phyloP scores from a whole-genome alignment of 1,140 invertebrate genomes.

The Hylaeus anthracinus region DNA sequence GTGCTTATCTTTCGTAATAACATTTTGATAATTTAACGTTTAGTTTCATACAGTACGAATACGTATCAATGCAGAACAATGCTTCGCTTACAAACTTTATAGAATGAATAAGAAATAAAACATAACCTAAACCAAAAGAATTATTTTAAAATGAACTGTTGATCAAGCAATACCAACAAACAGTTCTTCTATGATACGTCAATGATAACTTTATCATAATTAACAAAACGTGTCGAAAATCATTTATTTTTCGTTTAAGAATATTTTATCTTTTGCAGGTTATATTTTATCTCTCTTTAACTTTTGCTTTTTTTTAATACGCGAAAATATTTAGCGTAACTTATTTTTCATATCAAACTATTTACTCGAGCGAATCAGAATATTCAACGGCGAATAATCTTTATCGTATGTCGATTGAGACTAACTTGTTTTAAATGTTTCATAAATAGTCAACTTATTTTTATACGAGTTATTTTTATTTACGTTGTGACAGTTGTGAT shows the following conservation, averaged over 20 bases:
- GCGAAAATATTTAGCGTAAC: background rate
- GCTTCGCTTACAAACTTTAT: background rate
- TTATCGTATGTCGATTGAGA: background rate
- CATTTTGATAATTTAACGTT: conserved; percentile 26
- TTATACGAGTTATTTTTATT: conserved; percentile 22
- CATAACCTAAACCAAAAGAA: conserved; percentile 35
- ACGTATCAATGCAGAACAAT: background rate
- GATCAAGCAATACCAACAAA: background rate
- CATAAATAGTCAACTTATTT: conserved; percentile 13
- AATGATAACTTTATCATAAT: background rate
- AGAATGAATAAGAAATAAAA: conserved; percentile 22
- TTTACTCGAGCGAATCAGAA: background rate
- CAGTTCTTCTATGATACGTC: background rate
- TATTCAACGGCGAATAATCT: conserved; percentile 20
- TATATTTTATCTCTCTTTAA: conserved; percentile 33
- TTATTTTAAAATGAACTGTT: background rate
- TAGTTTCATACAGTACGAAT: conserved; percentile 7
- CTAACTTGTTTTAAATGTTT: conserved; percentile 23
- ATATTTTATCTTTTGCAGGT: conserved; percentile 12
- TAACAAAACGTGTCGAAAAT: background rate
- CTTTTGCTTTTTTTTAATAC: background rate
- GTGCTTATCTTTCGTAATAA: conserved; percentile 13
- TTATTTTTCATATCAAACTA: conserved; percentile 12
- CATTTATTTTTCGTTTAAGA: background rate
- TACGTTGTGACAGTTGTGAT: background rate